phyloP scores from a whole-genome alignment of 2,797 vertebrate species.

The Sebastes cheni region DNA sequence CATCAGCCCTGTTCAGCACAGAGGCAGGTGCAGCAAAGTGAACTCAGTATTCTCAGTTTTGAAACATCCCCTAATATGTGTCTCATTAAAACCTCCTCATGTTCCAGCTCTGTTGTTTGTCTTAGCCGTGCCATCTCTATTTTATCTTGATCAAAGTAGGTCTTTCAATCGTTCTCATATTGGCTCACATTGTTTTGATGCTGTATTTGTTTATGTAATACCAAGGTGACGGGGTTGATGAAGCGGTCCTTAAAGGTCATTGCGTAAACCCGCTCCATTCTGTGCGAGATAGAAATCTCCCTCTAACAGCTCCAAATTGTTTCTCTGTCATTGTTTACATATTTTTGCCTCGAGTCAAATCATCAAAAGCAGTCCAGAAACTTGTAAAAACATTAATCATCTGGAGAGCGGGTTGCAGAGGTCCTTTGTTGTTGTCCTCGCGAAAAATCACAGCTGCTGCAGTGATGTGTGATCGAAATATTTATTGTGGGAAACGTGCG shows the following conservation, averaged over 20 bases:
- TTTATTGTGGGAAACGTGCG: slow-evolving; percentile 43
- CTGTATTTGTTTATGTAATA: slow-evolving; percentile 59
- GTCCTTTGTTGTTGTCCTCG: slow-evolving; percentile 58
- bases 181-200: slow-evolving; percentile 15
- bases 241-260: slow-evolving; percentile 31
- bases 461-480: slow-evolving; percentile 54
- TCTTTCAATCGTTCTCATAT: slow-evolving; percentile 11
- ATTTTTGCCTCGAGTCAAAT: slow-evolving; percentile 35
- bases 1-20: neutral
- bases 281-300: slow-evolving; percentile 40
- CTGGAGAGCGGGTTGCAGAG: slow-evolving; percentile 43
- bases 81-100: slow-evolving; percentile 46
- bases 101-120: slow-evolving; percentile 27
- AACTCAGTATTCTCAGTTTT: neutral
- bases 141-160: slow-evolving; percentile 46
- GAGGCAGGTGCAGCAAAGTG: slow-evolving; percentile 10
- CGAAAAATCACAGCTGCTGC: slow-evolving; percentile 66
- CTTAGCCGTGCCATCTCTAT: slow-evolving; percentile 10
- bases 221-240: slow-evolving; percentile 44
- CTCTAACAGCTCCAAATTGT: slow-evolving; percentile 13
- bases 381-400: slow-evolving; percentile 67
- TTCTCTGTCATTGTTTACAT: slow-evolving; percentile 43
- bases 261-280: slow-evolving; percentile 14
- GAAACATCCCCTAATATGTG: slow-evolving; percentile 15
- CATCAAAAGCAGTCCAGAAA: slow-evolving; percentile 65